These are phyloP conservation scores for Danio albolineatus DNA, from an alignment of 2,797 vertebrate species.

Conservation along the genomic window DNA sequence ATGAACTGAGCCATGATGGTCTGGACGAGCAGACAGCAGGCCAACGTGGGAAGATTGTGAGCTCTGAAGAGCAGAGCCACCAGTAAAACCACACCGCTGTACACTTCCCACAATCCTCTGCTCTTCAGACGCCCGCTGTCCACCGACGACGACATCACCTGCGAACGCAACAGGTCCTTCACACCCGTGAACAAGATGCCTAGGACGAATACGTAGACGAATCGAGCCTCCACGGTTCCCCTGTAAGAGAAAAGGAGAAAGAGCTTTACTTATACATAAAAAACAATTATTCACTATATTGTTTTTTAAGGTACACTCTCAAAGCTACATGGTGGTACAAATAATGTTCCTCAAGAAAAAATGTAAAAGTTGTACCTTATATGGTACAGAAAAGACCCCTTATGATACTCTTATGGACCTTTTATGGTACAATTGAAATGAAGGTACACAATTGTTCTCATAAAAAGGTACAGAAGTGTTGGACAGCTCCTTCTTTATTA, in stretches of 20 bases:
- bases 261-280: too few species aligned
- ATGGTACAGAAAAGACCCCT: too few species aligned
- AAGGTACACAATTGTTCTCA: too few species aligned
- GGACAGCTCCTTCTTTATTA: too few species aligned
- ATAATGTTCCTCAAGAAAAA: too few species aligned
- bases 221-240: constrained; percentile 93
- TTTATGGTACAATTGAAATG: too few species aligned
- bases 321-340: too few species aligned
- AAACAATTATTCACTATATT: too few species aligned
- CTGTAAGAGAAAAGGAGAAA: constrained; percentile 77
- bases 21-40: constrained; percentile 88
- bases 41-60: constrained; percentile 92
- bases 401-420: too few species aligned
- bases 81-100: constrained; percentile 89
- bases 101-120: constrained; percentile 90
- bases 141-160: constrained; percentile 78
- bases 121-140: constrained; percentile 75
- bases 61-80: constrained; percentile 88
- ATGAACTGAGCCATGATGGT: constrained; percentile 86
- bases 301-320: too few species aligned
- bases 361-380: too few species aligned
- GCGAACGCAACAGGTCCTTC: constrained; percentile 90
- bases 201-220: constrained; percentile 93
- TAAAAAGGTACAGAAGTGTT: too few species aligned
- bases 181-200: constrained; percentile 93